These are phyloP conservation scores for Catharus fuscescens DNA, from an alignment of 2,113 vertebrate species.

Conservation along the genomic window DNA sequence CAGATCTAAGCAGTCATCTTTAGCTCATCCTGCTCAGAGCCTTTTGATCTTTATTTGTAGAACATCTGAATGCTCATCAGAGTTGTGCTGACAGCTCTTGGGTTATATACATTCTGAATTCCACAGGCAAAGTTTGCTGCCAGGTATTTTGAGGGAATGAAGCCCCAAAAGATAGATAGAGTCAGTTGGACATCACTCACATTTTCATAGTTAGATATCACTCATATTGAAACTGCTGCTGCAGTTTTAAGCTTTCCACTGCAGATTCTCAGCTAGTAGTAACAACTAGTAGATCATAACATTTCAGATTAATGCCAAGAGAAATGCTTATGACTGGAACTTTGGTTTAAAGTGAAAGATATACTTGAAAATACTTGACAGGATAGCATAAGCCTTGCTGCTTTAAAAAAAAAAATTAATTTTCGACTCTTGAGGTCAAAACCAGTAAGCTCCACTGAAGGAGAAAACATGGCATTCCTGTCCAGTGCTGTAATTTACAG, in stretches of 20 bases:
- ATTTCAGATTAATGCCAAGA: not conserved
- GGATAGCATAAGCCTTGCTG: not conserved
- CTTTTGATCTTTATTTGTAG: not conserved
- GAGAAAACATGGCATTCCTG: not conserved
- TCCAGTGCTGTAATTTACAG: not conserved
- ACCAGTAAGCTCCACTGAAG: not conserved
- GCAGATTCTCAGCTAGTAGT: not conserved
- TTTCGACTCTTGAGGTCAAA: not conserved
- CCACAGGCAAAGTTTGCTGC: not conserved
- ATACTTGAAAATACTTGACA: not conserved
- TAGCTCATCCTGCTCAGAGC: not conserved
- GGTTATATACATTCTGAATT: not conserved
- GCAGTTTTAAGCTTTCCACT: not conserved
- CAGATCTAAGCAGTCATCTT: not conserved
- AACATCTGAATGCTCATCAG: not conserved
- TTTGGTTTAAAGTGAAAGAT: not conserved
- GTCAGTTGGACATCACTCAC: not conserved
- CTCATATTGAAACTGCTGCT: not conserved
- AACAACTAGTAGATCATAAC: not conserved
- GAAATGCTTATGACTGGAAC: not conserved
- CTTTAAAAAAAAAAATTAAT: not conserved
- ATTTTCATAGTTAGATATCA: not conserved
- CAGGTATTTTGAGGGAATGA: not conserved
- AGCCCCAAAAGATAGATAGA: not conserved
- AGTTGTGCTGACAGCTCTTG: not conserved